phyloP scores from a whole-genome alignment of 2,888 invertebrate genomes.

The Tridacna crocea region DNA sequence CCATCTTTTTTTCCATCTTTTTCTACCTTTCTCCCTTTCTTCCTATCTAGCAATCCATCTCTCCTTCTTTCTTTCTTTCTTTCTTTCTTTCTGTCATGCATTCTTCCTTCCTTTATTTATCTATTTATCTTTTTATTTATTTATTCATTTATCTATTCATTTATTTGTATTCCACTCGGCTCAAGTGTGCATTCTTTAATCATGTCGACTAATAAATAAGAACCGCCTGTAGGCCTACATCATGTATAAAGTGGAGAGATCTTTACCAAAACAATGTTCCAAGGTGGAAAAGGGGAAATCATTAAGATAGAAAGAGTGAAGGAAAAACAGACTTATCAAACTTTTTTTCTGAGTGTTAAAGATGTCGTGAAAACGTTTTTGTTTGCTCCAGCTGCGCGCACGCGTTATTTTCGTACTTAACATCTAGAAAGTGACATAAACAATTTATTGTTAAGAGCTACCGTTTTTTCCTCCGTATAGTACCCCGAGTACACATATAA shows the following conservation, averaged over 20 bases:
- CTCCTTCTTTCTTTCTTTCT: not conserved
- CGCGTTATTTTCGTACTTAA: not conserved
- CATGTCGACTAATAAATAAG: no score
- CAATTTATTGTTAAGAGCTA: not conserved
- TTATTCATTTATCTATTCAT: not conserved
- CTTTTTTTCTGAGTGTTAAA: no score
- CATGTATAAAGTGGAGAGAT: no score
- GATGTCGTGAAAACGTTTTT: no score
- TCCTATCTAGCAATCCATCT: not conserved
- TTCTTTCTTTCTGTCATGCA: not conserved
- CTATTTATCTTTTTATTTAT: not conserved
- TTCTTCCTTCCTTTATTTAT: not conserved
- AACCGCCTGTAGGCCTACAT: no score
- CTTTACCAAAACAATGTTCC: no score
- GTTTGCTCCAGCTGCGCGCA: not conserved
- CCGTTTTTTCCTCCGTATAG: not conserved
- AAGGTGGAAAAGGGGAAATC: no score
- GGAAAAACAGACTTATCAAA: no score
- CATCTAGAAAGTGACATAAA: not conserved
- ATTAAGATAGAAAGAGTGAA: no score
- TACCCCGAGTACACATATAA: constrained; percentile 20
- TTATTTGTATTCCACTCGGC: not conserved
- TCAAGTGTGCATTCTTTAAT: no score
- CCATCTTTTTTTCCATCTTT: not conserved
- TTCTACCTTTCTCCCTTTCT: not conserved